Conservation (phyloP, 2,888 invertebrate species). For the Oegoconia quadripuncta region DNA sequence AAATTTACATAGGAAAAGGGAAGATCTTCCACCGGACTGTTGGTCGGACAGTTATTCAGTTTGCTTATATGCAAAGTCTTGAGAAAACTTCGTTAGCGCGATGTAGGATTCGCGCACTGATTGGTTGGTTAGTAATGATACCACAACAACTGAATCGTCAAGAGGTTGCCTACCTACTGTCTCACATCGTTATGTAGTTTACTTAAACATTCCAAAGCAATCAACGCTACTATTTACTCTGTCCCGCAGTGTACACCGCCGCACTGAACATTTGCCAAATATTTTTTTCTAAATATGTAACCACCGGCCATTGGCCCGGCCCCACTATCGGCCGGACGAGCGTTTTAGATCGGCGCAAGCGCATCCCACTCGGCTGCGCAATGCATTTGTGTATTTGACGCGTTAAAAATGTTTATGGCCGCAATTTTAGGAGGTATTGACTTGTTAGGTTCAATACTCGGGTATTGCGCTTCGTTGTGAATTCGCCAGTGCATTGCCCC, state of each 20-base stretch:
- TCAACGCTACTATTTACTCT: conserved; percentile 19
- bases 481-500: no score
- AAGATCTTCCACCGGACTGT: no score
- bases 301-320: conserved; percentile 54
- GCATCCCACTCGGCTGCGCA: conserved; percentile 26
- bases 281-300: conserved; percentile 80
- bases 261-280: conserved; percentile 75
- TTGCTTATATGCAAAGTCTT: no score
- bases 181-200: no score
- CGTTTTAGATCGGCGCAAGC: conserved; percentile 66
- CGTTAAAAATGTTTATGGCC: conserved; percentile 2
- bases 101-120: no score
- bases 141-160: no score
- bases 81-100: no score
- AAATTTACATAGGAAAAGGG: no score
- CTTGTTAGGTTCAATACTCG: conserved; percentile 10
- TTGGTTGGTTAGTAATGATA: no score
- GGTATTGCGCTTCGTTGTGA: no score
- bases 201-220: neutral
- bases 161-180: no score
- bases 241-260: conserved; percentile 44
- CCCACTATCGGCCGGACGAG: conserved; percentile 70
- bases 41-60: no score
- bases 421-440: conserved; percentile 17
- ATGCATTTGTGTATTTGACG: neutral